Evolutionary conservation across 2,888 invertebrate species (phyloP), one percentile per base, ranked within the genome.

Genomic region (Synergus umbraculus): DNA sequence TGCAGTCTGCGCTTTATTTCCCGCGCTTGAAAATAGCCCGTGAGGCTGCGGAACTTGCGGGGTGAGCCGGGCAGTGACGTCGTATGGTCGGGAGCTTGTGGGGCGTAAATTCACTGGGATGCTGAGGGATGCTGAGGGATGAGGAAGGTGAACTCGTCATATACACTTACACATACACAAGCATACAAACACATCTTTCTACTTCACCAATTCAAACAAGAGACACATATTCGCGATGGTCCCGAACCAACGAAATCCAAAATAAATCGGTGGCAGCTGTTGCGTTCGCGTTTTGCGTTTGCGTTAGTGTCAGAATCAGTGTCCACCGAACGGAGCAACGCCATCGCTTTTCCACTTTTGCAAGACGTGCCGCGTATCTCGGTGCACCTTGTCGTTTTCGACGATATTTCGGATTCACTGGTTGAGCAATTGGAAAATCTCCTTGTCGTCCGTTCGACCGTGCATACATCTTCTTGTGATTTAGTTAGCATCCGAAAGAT

Each of bases 221-320:
- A 37, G 12, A 67, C 58, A 29, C 12, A 65, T 80, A 80, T 79
- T 82, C 80, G 80, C 81, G 80, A 83, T 79, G 78, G 80, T 82
- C 77, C 80, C 76, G 79, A 76, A 81, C 83, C 82, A 76, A 85
- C 87, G 86, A 88, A 89, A 89, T 91, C 89, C 87, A 90, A 91
- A 91, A 91, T 91, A 91, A 91, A 91, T 91, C 89, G 89, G 86
- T 85, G 86, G 87, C 91, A 91, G 91, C 90, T 91, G 91, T 89
- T 89, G 88, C 89, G 86, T 85, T 84, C 86, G 87, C 86, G 85
- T 88, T 87, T 88, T 83, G 86, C 86, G 81, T 84, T 84, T 80
- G 86, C 86, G 85, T 87, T 86, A 86, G 85, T 87, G 87, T 87
- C 86, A 87, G 83, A 86, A 83, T 87, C 86, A 85, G 86, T 86